Percentiles rank a stretch among this genome's conserved stretches.
Evolutionary conservation across 2,113 vertebrate genomes (phyloP).

Genomic region (Pica pica): DNA sequence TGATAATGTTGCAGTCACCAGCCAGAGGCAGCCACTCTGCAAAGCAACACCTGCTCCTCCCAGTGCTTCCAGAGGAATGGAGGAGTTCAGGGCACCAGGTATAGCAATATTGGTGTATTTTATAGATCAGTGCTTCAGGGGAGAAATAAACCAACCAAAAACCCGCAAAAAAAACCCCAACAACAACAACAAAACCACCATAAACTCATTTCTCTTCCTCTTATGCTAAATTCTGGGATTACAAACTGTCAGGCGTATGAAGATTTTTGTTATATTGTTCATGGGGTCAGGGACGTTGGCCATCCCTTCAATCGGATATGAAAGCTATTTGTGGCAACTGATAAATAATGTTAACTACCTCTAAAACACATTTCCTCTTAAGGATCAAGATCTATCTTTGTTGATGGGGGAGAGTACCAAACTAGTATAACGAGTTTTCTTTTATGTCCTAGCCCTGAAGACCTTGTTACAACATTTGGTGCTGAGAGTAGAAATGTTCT

Average conservation of each 20-base stretch:
- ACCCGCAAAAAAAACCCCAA: background rate
- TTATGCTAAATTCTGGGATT: background rate
- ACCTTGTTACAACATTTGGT: slow-evolving; percentile 44
- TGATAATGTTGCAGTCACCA: background rate
- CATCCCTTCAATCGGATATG: background rate
- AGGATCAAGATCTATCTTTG: background rate
- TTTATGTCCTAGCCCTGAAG: background rate
- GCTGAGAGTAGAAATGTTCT: slow-evolving; percentile 38
- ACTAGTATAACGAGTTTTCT: background rate
- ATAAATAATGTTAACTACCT: background rate
- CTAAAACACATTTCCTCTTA: background rate
- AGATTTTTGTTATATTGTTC: background rate
- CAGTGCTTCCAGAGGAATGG: background rate
- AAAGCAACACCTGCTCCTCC: background rate
- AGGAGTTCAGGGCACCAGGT: background rate
- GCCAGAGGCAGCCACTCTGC: background rate
- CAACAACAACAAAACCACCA: background rate
- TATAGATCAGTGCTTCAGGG: background rate
- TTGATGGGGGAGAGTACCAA: background rate
- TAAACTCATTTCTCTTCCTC: background rate
- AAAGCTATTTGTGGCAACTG: slow-evolving; percentile 1
- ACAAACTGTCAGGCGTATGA: background rate
- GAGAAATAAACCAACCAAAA: background rate
- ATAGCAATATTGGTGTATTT: fast-evolving
- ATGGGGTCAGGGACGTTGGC: background rate